A percentile compares a stretch with the other conserved stretches of the same genome.
These are phyloP conservation scores for Kryptolebias marmoratus DNA, from an alignment of 2,113 vertebrate species.

Conservation along the genomic window DNA sequence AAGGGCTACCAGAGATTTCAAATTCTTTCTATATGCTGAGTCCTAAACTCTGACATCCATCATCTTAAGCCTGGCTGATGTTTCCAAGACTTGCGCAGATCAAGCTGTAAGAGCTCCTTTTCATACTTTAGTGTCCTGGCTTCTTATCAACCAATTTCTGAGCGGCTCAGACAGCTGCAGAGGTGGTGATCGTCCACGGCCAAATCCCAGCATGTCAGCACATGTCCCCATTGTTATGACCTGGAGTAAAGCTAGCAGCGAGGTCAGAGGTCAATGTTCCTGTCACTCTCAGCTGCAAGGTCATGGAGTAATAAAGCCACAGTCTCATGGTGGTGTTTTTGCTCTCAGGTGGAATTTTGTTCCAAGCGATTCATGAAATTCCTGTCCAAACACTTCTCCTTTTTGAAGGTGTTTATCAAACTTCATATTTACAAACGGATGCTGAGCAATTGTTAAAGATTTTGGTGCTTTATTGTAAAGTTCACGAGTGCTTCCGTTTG, in stretches of 20 bases:
- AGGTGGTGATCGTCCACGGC: slow-evolving; percentile 22
- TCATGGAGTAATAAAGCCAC: slow-evolving; percentile 21
- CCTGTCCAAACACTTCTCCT: slow-evolving; percentile 18
- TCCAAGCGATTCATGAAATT: not conserved
- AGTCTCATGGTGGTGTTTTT: not conserved
- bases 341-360: too few relatives aligned
- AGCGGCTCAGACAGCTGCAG: slow-evolving; percentile 33
- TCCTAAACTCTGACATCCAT: slow-evolving; percentile 18
- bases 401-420: slow-evolving; percentile 4
- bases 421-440: slow-evolving; percentile 27
- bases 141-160: slow-evolving; percentile 33
- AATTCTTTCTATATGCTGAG: not conserved
- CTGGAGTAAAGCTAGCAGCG: slow-evolving; percentile 4
- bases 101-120: slow-evolving; percentile 24
- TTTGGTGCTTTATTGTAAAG: slow-evolving; percentile 41
- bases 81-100: slow-evolving; percentile 14
- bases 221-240: slow-evolving; percentile 24
- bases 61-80: slow-evolving; percentile 12
- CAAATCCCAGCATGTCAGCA: slow-evolving; percentile 25
- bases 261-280: slow-evolving; percentile 53
- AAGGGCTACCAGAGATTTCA: too few relatives aligned
- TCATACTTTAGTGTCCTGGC: slow-evolving; percentile 24
- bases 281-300: slow-evolving; percentile 31
- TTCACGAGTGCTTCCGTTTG: slow-evolving; percentile 56
- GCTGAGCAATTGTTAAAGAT: slow-evolving; percentile 40